These are phyloP conservation scores for Excalfactoria chinensis DNA, from an alignment of 2,113 vertebrate genomes.

Conservation along the genomic window DNA sequence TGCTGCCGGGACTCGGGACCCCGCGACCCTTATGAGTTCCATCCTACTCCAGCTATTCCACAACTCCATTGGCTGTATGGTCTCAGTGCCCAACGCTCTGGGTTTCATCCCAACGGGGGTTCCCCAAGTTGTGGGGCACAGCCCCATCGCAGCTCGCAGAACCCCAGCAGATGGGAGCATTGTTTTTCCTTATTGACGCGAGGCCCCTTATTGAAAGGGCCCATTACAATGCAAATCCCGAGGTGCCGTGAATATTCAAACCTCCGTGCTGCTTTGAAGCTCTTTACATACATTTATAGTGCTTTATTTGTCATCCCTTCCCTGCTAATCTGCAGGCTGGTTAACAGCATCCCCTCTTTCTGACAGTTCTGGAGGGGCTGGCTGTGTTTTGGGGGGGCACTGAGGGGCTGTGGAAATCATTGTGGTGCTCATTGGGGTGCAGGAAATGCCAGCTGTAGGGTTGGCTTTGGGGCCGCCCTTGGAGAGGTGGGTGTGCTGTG, in stretches of 20 bases:
- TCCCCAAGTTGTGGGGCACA: neutral
- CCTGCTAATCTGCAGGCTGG: neutral
- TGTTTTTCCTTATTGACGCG: slow-evolving; percentile 26
- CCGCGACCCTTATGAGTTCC: neutral
- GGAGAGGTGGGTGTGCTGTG: neutral
- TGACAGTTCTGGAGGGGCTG: neutral
- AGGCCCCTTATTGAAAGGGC: slow-evolving; percentile 34
- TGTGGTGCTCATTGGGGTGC: neutral
- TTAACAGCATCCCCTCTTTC: neutral
- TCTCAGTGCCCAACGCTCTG: neutral
- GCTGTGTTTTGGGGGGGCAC: neutral
- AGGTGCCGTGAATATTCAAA: slow-evolving; percentile 62
- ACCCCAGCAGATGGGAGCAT: slow-evolving; percentile 52
- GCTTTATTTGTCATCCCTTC: neutral
- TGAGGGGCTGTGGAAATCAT: neutral
- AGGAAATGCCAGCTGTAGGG: neutral
- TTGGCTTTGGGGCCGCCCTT: slow-evolving; percentile 23
- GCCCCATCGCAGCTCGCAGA: neutral
- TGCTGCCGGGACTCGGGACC: too few species aligned
- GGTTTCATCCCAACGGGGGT: neutral
- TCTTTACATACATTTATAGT: slow-evolving; percentile 16
- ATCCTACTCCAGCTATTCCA: neutral
- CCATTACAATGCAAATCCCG: slow-evolving; percentile 66
- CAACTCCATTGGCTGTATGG: too few species aligned
- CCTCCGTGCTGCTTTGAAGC: neutral